phyloP scores from a whole-genome alignment of 2,888 invertebrate species.

The Cosmorhoe ocellata region DNA sequence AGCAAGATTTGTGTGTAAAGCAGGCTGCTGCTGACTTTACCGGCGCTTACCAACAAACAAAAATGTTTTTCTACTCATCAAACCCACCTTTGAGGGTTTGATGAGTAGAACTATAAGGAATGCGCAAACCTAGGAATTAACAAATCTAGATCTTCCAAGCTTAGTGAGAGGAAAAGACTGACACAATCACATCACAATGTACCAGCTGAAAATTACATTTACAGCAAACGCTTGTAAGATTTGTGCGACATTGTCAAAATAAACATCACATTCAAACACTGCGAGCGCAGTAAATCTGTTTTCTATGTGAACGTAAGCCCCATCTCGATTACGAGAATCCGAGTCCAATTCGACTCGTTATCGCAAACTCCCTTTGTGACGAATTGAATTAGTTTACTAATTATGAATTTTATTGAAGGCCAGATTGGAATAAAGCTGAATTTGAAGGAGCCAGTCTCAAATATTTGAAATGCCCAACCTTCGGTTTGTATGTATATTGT shows the following conservation, averaged over 20 bases:
- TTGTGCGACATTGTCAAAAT: too few relatives aligned
- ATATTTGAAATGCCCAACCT: conserved; percentile 29
- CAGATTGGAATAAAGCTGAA: conserved; percentile 33
- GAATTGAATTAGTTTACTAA: conserved; percentile 51
- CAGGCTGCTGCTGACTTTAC: neutral
- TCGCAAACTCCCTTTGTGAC: conserved; percentile 48
- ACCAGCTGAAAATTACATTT: too few relatives aligned
- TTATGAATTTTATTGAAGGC: conserved; percentile 49
- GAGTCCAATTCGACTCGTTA: conserved; percentile 42
- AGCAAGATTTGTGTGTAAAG: conserved; percentile 1
- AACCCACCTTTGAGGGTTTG: too few relatives aligned
- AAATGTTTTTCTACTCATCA: too few relatives aligned
- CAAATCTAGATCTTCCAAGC: too few relatives aligned
- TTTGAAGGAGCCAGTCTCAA: conserved; percentile 26
- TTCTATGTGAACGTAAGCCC: conserved; percentile 22
- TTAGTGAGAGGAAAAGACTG: too few relatives aligned
- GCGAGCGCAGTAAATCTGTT: neutral
- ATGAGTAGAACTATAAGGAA: too few relatives aligned
- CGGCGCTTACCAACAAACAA: too few relatives aligned
- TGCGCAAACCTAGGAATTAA: too few relatives aligned
- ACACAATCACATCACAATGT: too few relatives aligned
- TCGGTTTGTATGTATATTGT: conserved; percentile 29
- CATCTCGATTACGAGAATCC: conserved; percentile 36
- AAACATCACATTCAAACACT: too few relatives aligned
- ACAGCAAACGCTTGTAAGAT: too few relatives aligned